Conservation (phyloP, 2,797 vertebrate species). For the Chaunax sp. region DNA sequence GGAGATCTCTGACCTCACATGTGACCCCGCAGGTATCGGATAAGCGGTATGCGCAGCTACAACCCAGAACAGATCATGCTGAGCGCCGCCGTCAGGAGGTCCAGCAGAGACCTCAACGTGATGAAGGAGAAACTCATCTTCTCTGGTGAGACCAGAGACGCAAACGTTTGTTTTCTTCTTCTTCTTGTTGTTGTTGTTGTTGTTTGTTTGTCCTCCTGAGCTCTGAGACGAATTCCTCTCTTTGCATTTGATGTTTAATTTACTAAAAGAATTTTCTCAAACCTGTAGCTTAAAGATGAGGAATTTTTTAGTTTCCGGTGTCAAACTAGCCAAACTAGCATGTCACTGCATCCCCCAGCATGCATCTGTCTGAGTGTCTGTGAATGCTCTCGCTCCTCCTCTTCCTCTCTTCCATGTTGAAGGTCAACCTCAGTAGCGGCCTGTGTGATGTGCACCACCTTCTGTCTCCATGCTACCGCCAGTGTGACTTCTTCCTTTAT, state of each 20-base stretch:
- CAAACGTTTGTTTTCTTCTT: background rate
- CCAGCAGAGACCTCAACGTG: constrained; percentile 94
- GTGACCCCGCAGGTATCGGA: constrained; percentile 88
- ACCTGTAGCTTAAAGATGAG: background rate
- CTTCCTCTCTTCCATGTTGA: constrained; percentile 61
- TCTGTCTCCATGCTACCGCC: constrained; percentile 59
- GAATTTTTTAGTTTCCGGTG: constrained; percentile 25
- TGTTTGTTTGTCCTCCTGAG: constrained; percentile 28
- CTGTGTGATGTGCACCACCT: constrained; percentile 67
- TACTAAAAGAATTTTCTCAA: background rate
- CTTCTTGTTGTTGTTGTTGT: constrained; percentile 18
- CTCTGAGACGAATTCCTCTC: constrained; percentile 6
- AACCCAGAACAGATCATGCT: constrained; percentile 99
- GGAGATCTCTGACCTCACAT: constrained; percentile 37
- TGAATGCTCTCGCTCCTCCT: constrained; percentile 63
- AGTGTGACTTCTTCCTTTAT: constrained; percentile 55
- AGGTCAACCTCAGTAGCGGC: constrained; percentile 82
- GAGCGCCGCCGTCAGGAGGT: constrained; percentile 90
- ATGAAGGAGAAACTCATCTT: constrained; percentile 99
- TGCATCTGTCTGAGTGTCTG: constrained; percentile 74
- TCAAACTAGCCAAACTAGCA: constrained; percentile 39
- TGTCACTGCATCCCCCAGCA: constrained; percentile 67
- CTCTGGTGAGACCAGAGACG: constrained; percentile 85
- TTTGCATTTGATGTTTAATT: constrained; percentile 1
- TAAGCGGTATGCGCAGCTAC: constrained; percentile 93